Evolutionary conservation across 2,113 vertebrate species (phyloP).

Genomic region (Leptobrachium leishanense): DNA sequence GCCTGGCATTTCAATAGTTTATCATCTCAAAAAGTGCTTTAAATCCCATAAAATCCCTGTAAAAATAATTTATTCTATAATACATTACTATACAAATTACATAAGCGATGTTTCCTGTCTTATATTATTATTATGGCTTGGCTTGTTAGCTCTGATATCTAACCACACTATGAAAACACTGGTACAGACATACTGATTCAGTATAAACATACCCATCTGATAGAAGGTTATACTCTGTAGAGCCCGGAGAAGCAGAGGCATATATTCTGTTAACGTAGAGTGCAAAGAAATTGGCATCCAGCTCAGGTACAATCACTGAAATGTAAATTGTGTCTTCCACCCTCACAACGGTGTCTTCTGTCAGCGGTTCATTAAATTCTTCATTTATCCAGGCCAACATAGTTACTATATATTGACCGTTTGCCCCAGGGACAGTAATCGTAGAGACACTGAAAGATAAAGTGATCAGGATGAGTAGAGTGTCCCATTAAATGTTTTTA

Average conservation of each 20-base stretch:
- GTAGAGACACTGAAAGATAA: not conserved
- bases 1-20: too few species aligned
- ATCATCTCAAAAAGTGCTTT: too few species aligned
- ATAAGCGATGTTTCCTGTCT: too few species aligned
- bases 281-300: not conserved
- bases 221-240: not conserved
- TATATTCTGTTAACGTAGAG: not conserved
- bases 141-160: too few species aligned
- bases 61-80: too few species aligned
- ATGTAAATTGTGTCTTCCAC: not conserved
- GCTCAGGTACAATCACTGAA: not conserved
- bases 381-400: not conserved
- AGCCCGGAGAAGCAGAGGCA: not conserved
- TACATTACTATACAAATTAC: too few species aligned
- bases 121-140: too few species aligned
- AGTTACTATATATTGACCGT: not conserved
- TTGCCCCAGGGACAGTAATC: not conserved
- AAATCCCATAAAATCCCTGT: too few species aligned
- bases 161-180: too few species aligned
- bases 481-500: too few species aligned
- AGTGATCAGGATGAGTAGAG: too few species aligned
- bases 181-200: too few species aligned
- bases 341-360: not conserved
- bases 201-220: not conserved
- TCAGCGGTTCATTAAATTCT: not conserved